These are phyloP conservation scores for Glyphotaelius pellucidus DNA, from an alignment of 2,888 invertebrate species.

Conservation along the genomic window DNA sequence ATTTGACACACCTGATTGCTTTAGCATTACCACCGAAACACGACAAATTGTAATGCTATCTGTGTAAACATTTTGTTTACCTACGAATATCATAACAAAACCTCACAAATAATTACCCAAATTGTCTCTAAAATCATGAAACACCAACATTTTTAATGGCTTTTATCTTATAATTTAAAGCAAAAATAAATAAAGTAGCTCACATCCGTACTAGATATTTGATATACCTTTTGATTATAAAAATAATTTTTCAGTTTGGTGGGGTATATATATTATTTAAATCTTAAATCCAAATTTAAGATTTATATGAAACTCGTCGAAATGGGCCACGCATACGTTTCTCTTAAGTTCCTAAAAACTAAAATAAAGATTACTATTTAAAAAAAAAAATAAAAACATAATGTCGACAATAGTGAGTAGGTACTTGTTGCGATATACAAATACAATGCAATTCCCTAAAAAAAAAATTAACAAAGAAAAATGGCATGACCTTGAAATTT, in stretches of 20 bases:
- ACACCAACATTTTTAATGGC: too few species aligned
- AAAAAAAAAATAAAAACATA: background rate
- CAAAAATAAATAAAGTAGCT: too few species aligned
- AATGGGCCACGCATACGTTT: too few species aligned
- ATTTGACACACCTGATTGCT: background rate
- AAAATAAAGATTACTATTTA: background rate
- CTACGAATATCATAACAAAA: background rate
- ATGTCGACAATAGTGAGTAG: background rate
- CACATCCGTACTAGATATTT: too few species aligned
- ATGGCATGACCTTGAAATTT: constrained; percentile 11
- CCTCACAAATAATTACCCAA: too few species aligned
- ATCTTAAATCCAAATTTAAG: too few species aligned
- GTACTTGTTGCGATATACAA: background rate
- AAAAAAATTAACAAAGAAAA: background rate
- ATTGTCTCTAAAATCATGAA: too few species aligned
- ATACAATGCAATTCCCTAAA: background rate
- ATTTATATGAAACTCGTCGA: too few species aligned
- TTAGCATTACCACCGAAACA: background rate
- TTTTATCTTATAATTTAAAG: too few species aligned
- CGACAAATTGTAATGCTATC: background rate
- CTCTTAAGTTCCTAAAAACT: background rate
- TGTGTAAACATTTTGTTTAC: background rate
- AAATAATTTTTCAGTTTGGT: too few species aligned
- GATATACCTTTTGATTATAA: too few species aligned
- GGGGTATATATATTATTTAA: too few species aligned